These are phyloP conservation scores for Plecotus auritus DNA, from an alignment of 2,113 vertebrate genomes.

Conservation along the genomic window DNA sequence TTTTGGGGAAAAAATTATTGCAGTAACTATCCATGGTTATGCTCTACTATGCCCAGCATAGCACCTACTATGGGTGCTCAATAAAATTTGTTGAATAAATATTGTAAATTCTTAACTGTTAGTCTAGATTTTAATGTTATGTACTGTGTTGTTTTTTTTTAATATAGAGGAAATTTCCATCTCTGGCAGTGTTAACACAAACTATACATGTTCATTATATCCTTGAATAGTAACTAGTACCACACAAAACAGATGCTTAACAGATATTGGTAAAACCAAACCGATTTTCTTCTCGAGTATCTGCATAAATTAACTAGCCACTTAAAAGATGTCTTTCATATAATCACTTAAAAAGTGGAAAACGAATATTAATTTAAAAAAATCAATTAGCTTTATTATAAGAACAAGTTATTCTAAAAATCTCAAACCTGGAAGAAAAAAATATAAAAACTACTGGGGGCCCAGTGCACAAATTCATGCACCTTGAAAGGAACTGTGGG, in stretches of 20 bases:
- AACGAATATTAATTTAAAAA: conserved; percentile 22
- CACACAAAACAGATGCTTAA: background rate
- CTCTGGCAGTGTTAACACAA: background rate
- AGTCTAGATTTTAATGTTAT: background rate
- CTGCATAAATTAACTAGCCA: background rate
- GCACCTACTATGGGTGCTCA: background rate
- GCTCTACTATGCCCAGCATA: background rate
- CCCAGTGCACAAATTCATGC: no score
- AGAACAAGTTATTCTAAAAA: background rate
- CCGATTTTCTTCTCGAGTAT: background rate
- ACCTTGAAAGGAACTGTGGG: no score
- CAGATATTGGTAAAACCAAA: background rate
- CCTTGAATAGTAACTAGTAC: background rate
- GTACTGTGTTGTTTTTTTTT: background rate
- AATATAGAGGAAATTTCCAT: background rate
- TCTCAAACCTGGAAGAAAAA: background rate
- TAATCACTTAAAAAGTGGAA: background rate
- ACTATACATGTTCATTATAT: background rate
- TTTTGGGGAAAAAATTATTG: background rate
- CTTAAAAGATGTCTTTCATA: background rate
- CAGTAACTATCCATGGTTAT: background rate
- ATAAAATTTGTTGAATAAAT: conserved; percentile 14
- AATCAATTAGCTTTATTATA: conserved; percentile 12
- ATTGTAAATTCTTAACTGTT: background rate
- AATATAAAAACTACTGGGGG: background rate